These are phyloP conservation scores for Ammodytes dubius DNA, from an alignment of 2,113 vertebrate genomes.

Conservation along the genomic window DNA sequence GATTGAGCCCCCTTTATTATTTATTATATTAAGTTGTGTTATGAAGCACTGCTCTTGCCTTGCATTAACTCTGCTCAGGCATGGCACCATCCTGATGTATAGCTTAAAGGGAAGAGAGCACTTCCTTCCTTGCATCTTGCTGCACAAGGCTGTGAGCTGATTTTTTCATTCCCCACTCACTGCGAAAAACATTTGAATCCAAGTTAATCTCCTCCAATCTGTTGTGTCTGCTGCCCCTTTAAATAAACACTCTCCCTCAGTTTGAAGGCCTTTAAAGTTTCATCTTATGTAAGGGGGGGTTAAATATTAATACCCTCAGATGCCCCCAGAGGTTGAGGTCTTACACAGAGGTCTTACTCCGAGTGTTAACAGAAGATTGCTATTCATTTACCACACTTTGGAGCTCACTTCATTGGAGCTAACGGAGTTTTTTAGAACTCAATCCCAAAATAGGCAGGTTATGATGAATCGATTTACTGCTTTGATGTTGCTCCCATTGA, in stretches of 20 bases:
- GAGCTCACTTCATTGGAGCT: constrained; percentile 18
- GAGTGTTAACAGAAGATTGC: constrained; percentile 59
- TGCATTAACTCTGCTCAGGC: neutral
- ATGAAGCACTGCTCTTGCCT: neutral
- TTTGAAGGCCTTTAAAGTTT: constrained; percentile 47
- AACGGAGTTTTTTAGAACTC: constrained; percentile 31
- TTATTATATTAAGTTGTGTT: neutral
- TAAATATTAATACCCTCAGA: constrained; percentile 59
- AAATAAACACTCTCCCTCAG: constrained; percentile 45
- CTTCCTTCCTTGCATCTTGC: neutral
- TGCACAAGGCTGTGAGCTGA: neutral
- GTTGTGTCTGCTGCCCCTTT: constrained; percentile 53
- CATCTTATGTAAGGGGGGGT: constrained; percentile 38
- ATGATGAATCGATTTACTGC: constrained; percentile 43
- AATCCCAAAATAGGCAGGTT: constrained; percentile 31
- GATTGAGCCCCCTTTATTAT: neutral
- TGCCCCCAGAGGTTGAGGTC: constrained; percentile 27
- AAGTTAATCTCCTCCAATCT: constrained; percentile 27
- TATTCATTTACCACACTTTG: constrained; percentile 14
- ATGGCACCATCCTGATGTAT: neutral
- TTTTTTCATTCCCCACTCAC: constrained; percentile 19
- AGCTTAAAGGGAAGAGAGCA: neutral
- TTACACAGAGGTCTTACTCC: constrained; percentile 21
- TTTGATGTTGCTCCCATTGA: constrained; percentile 33
- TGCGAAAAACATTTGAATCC: constrained; percentile 24